Evolutionary conservation across 2,888 invertebrate genomes (phyloP), one percentile per base, ranked within the genome.

Genomic region (Chrysotoxum bicinctum): DNA sequence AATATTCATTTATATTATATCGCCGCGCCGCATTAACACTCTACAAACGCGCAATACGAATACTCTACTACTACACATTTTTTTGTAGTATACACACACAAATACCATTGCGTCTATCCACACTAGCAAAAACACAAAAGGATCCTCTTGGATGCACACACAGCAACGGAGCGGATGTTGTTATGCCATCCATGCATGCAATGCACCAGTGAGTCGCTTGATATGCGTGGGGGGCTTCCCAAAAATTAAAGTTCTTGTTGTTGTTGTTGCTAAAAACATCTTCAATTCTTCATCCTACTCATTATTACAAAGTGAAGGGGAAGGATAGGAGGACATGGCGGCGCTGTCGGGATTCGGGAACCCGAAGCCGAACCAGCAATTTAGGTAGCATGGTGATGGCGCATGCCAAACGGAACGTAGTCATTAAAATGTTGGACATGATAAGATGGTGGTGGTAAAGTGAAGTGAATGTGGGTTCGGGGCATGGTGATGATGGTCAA

Each of bases 21-120:
- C 7, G 48, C 21, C 1, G 32, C n/a, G 58, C 35, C 56, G 69
- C 37, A 40, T 74, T 35, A 74, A 78, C 75, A 48, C 48, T 45
- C 50, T 50, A 66, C 66, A 64, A 64, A 64, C 43, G 26, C 72
- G 58, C 68, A 69, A 77, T 81, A 81, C 76, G 35, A 85, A 76
- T 77, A 73, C 79, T 64, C 19, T 85, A 85, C 84, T 80, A 85
- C 81, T 85, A 72, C 85, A 81, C 85, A 81, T 77, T 73, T 85
- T 64, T 85, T 10, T 40, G 80, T 80, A 85, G 80, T 81, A 81
- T 81, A 77, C 85, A 43, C 80, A 85, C 81, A 81, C 81, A 9
- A 72, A 80, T 43, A 73, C 76, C 9, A 69, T 9, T 40, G 76
- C 76, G 40, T 30, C 9, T 7, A 23, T 64, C 43, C 52, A 75